Percentiles rank a stretch among this genome's conserved stretches.
These are phyloP conservation scores for Synergus laeviventris DNA, from an alignment of 2,888 invertebrate genomes.

Conservation along the genomic window DNA sequence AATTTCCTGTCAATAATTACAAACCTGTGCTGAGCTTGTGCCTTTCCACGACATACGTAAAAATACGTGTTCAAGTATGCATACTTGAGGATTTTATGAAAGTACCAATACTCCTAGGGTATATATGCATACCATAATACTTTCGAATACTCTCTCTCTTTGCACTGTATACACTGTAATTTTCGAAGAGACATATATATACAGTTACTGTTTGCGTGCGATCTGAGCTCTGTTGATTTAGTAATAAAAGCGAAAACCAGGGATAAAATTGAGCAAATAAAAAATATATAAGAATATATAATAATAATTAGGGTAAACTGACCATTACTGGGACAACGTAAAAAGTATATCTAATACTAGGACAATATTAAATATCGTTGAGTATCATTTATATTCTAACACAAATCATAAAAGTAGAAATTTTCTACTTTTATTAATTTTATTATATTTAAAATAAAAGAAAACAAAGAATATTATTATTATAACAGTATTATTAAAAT, in stretches of 20 bases:
- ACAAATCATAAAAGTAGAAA: too few relatives aligned
- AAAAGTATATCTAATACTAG: too few relatives aligned
- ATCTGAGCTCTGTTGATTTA: not conserved
- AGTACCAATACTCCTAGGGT: conserved; percentile 15
- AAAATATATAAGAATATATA: too few relatives aligned
- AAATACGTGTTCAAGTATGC: conserved; percentile 24
- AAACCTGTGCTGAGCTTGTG: conserved; percentile 42
- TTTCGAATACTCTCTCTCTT: not conserved
- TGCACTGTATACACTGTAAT: not conserved
- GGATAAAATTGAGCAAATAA: too few relatives aligned
- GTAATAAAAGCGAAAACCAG: not conserved
- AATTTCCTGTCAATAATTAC: conserved; percentile 62
- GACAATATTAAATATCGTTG: too few relatives aligned
- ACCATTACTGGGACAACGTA: too few relatives aligned
- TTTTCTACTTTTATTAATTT: too few relatives aligned
- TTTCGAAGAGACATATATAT: not conserved
- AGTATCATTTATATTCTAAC: too few relatives aligned
- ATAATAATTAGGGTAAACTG: too few relatives aligned
- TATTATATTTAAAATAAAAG: too few relatives aligned
- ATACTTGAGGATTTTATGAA: conserved; percentile 3
- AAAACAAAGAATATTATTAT: too few relatives aligned
- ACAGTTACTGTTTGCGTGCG: conserved; percentile 17
- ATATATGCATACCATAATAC: not conserved
- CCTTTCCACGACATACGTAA: not conserved
- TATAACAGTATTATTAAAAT: too few relatives aligned